These are phyloP conservation scores for Lepisosteus osseus DNA, from an alignment of 2,113 vertebrate genomes.

Conservation along the genomic window DNA sequence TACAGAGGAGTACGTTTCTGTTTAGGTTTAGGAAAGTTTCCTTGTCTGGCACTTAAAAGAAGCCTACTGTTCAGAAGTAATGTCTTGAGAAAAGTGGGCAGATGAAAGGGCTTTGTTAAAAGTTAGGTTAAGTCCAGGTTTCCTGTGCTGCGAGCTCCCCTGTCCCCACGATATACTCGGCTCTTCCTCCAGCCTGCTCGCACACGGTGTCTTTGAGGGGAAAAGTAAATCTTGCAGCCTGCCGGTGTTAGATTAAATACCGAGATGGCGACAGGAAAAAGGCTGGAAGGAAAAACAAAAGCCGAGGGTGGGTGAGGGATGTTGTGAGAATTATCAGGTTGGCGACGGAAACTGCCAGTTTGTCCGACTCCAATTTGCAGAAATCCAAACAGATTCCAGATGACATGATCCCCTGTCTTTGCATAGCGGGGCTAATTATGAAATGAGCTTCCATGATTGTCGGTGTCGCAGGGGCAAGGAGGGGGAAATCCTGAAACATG, in stretches of 20 bases:
- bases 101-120: constrained; percentile 97
- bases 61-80: constrained; percentile 74
- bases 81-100: constrained; percentile 81
- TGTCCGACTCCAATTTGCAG: constrained; percentile 92
- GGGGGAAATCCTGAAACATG: constrained; percentile 65
- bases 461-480: constrained; percentile 81
- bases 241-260: constrained; percentile 98
- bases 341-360: constrained; percentile 90
- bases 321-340: constrained; percentile 91
- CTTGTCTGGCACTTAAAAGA: constrained; percentile 94
- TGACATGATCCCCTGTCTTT: constrained; percentile 91
- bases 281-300: constrained; percentile 96
- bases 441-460: constrained; percentile 90
- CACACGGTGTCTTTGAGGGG: constrained; percentile 80
- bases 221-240: constrained; percentile 90
- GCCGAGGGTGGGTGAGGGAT: constrained; percentile 69
- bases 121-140: constrained; percentile 85
- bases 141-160: constrained; percentile 81
- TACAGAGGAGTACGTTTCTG: constrained; percentile 76
- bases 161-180: constrained; percentile 73
- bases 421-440: constrained; percentile 91
- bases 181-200: constrained; percentile 67
- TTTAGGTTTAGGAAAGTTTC: constrained; percentile 56
- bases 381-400: constrained; percentile 91
- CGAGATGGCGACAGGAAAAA: constrained; percentile 99